Evolutionary conservation across 1,140 invertebrate species (phyloP).

Genomic region (Zaprionus tsacasi): DNA sequence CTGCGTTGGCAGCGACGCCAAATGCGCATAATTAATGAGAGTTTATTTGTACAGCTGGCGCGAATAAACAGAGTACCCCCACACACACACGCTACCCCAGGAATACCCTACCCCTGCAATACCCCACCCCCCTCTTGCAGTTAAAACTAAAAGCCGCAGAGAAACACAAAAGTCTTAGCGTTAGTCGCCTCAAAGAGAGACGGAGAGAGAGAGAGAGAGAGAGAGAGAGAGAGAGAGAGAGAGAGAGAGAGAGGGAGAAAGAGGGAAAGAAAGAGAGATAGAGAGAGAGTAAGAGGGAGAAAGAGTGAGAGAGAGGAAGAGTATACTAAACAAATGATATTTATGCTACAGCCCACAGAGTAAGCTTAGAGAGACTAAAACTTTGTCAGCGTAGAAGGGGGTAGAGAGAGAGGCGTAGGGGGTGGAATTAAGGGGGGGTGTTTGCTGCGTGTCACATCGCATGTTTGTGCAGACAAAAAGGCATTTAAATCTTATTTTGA

Average conservation of each 20-base stretch:
- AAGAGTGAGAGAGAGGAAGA: too few species aligned
- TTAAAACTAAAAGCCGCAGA: conserved; percentile 1
- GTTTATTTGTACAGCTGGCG: conserved; percentile 64
- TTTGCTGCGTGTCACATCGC: conserved; percentile 27
- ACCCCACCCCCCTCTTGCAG: not conserved
- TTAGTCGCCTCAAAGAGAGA: conserved; percentile 38
- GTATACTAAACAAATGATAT: conserved; percentile 69
- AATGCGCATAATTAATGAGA: conserved; percentile 75
- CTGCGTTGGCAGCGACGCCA: conserved; percentile 23
- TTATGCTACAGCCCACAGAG: conserved; percentile 51
- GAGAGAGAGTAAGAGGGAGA: not conserved
- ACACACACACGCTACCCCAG: not conserved
- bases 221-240: not conserved
- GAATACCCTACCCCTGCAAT: not conserved
- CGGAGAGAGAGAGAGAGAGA: too few species aligned
- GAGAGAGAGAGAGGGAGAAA: not conserved
- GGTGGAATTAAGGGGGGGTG: not conserved
- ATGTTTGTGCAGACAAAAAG: conserved; percentile 77
- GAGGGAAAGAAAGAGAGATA: too few species aligned
- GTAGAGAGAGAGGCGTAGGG: too few species aligned
- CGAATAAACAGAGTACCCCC: not conserved
- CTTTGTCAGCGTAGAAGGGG: conserved; percentile 14
- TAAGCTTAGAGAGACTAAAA: conserved; percentile 67
- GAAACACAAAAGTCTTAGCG: conserved; percentile 53
- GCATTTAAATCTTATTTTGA: conserved; percentile 83